Base-by-base conservation (phyloP, 1,140 invertebrate genomes). In the Oryctes rhinoceros region DNA sequence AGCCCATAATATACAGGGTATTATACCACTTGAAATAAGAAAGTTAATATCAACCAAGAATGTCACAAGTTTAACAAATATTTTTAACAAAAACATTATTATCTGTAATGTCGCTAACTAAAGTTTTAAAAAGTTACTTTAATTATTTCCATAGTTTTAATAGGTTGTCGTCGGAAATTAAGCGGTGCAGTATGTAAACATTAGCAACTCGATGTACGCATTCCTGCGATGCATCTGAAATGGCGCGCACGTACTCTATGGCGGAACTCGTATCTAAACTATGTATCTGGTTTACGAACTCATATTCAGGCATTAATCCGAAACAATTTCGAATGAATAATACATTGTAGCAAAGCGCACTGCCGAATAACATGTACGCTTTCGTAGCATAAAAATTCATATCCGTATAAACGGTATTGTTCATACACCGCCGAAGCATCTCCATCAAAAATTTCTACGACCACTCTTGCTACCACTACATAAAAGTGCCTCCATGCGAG, bases 391-490 rank as follows among this genome's bases (percentile, higher is more conserved):
- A 67, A 30, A 67, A 67, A 67, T 67, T 67, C 65, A 67, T 67
- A 67, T 67, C 65, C 65, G 30, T 35, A 67, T 67, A 67, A 67
- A 67, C 65, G 65, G 65, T 67, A 67, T 67, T 67, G 65, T 67
- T 67, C 65, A 18, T 15, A 20, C 65, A 3, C 13, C 24, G 65
- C 65, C 65, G 18, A 67, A 67, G 65, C 65, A 67, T 67, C 65
- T 35, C 18, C 65, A 67, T 67, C 65, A 67, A 67, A 67, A 67
- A 18, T 35, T 67, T 35, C 65, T 67, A 35, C 20, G 10, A 67
- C 20, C 20, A 67, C 65, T 20, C 65, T 67, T 67, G 24, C 65
- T 18, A 24, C 65, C 20, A 67, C 65, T 20, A 67, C 65, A 18
- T 67, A 67, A 67, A 67, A 67, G 65, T 18, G 35, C 39, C 39